Conservation (phyloP, 2,797 vertebrate species). For the Melanitta fusca region DNA sequence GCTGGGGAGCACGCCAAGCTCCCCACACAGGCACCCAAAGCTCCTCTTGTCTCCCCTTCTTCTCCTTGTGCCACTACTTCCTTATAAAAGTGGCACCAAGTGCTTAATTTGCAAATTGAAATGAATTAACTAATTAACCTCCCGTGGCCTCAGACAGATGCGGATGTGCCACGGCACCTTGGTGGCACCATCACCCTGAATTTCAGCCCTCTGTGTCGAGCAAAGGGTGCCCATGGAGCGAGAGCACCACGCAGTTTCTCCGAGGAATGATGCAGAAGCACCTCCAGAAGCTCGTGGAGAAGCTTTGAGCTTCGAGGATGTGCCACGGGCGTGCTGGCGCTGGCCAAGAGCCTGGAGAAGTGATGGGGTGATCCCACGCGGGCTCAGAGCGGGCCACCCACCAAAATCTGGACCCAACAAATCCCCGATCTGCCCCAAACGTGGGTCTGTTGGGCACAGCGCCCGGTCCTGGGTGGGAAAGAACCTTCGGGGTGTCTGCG, state of each 20-base stretch:
- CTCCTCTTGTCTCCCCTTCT: background rate
- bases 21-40: fast-evolving
- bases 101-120: background rate
- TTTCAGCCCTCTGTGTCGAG: fast-evolving
- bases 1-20: fast-evolving
- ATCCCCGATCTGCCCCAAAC: background rate
- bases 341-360: background rate
- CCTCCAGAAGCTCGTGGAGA: background rate
- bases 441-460: background rate
- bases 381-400: background rate
- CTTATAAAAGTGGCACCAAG: background rate
- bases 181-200: fast-evolving
- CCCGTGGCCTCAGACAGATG: background rate
- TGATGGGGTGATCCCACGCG: background rate
- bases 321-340: background rate
- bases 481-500: fast-evolving
- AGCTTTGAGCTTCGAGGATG: background rate
- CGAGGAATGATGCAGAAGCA: background rate
- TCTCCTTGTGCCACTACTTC: background rate
- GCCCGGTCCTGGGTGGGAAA: fast-evolving
- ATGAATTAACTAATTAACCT: background rate
- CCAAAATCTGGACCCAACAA: too few species aligned
- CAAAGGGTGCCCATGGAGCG: background rate
- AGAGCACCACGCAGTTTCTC: too few species aligned
- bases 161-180: background rate